Base-by-base conservation (phyloP, 2,113 vertebrate species). In the Cavia aperea region DNA sequence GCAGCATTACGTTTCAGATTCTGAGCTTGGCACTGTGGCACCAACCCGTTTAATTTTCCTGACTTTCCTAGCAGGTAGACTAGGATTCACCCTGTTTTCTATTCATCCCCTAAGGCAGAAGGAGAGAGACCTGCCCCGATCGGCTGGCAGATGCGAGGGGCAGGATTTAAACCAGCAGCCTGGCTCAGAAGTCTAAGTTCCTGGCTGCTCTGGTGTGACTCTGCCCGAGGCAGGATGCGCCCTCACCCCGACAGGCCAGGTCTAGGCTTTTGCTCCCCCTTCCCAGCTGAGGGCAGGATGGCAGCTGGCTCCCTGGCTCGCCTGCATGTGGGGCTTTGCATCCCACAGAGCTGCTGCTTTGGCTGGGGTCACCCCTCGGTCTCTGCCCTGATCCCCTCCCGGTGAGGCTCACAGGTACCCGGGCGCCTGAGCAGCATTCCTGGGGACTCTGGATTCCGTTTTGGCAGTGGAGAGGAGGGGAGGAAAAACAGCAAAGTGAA, bases 51-150 rank as follows among this genome's bases (percentile, higher is more conserved):
- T 36, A 26, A 29, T 29, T 23, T 23, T 75, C 49, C 26, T 54
- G 24, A 26, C 33, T 43, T 2, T 8, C 7, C 4, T 7, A 23
- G 15, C 7, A 2, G 26, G 90, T 75, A 46, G 60, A 2, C 39
- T 8, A 0, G 49, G 21, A 36, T 11, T 49, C 1, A 19, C 62
- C 24, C 10, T 39, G 6, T 11, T 1, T 19, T 15, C 2, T 9
- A 51, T 24, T 73, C 21, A 43, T 23, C 72, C 56, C 15, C 6
- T 0, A 81, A 43, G 65, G 39, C 49, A 8, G 13, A 62, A 49
- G 49, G 29, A 60, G 58, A 23, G 21, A 60, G 58, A 24, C 43
- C 5, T 21, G n/a, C 24, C 3, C 46, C 9, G 46, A 66, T 36
- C 39, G 2, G 33, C 60, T 31, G 26, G 26, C 36, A 54, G 81